Evolutionary conservation across 2,113 vertebrate genomes (phyloP).

Genomic region (Rynchops niger): DNA sequence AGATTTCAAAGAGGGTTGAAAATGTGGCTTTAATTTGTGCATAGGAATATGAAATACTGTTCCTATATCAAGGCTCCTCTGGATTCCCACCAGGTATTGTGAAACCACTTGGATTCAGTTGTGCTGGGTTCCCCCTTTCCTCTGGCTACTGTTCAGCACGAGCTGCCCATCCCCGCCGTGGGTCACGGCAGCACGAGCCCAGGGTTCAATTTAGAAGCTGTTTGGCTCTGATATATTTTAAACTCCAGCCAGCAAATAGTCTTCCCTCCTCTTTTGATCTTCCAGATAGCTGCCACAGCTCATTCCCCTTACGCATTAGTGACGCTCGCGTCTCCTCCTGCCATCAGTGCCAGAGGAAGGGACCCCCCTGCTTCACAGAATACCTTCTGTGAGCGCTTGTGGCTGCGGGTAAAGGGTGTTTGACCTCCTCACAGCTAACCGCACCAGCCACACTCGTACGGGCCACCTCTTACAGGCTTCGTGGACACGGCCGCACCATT

Average conservation of each 20-base stretch:
- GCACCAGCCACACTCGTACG: not conserved
- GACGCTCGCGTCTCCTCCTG: not conserved
- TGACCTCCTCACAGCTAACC: constrained; percentile 29
- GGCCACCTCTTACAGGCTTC: not conserved
- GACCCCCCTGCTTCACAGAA: not conserved
- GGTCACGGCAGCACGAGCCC: constrained; percentile 39
- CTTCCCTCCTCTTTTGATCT: constrained; percentile 20
- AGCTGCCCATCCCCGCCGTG: not conserved
- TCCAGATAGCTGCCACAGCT: constrained; percentile 12
- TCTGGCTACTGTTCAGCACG: constrained; percentile 56
- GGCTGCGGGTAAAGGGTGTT: not conserved
- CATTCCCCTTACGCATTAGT: not conserved
- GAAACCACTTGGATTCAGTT: constrained; percentile 59
- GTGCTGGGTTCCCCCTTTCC: constrained; percentile 54
- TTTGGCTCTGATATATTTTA: constrained; percentile 25
- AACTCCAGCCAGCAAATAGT: not conserved
- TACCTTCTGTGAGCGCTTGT: not conserved
- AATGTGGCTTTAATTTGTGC: constrained; percentile 63
- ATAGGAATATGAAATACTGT: constrained; percentile 58
- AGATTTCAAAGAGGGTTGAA: constrained; percentile 45
- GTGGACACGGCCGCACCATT: not conserved
- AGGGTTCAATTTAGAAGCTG: constrained; percentile 36
- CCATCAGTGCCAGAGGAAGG: constrained; percentile 47
- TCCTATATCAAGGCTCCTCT: constrained; percentile 60
- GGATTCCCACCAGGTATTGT: constrained; percentile 69